These are phyloP conservation scores for Tachypleus tridentatus DNA, from an alignment of 1,140 invertebrate genomes.

Conservation along the genomic window DNA sequence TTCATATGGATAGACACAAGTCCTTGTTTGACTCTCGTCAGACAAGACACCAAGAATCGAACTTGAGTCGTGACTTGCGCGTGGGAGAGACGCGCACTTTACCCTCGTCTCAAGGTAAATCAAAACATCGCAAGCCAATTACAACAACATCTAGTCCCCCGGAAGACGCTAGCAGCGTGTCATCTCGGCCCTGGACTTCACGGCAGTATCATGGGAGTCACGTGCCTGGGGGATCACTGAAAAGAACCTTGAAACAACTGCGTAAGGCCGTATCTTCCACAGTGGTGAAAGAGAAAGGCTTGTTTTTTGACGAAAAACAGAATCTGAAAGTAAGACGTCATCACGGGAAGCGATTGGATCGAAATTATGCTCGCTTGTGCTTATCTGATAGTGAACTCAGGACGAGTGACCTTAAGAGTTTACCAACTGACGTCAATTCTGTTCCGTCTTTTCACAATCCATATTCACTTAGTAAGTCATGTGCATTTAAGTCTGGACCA, in stretches of 20 bases:
- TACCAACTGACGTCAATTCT: background rate
- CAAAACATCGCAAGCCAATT: no score
- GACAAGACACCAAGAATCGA: no score
- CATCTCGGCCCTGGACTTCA: no score
- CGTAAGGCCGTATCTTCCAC: constrained; percentile 15
- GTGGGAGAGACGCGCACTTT: no score
- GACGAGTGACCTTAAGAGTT: background rate
- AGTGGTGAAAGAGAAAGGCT: constrained; percentile 12
- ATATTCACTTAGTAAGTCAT: no score
- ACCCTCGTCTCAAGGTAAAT: no score
- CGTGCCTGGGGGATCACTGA: constrained; percentile 14
- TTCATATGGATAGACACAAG: no score
- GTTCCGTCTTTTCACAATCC: background rate
- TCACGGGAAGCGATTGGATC: constrained; percentile 2
- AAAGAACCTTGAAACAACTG: constrained; percentile 17
- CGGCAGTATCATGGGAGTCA: no score
- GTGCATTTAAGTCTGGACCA: background rate
- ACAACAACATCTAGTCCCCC: no score
- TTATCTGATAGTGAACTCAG: constrained; percentile 20
- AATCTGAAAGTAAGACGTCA: constrained; percentile 1
- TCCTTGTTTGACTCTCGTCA: no score
- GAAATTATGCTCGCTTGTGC: constrained; percentile 15
- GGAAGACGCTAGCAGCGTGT: no score
- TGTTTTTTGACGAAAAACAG: background rate
- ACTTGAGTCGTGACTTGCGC: no score